A percentile compares a stretch with the other conserved stretches of the same genome.
phyloP scores from a whole-genome alignment of 2,797 vertebrate genomes.

The Brachyrhaphis roseni region DNA sequence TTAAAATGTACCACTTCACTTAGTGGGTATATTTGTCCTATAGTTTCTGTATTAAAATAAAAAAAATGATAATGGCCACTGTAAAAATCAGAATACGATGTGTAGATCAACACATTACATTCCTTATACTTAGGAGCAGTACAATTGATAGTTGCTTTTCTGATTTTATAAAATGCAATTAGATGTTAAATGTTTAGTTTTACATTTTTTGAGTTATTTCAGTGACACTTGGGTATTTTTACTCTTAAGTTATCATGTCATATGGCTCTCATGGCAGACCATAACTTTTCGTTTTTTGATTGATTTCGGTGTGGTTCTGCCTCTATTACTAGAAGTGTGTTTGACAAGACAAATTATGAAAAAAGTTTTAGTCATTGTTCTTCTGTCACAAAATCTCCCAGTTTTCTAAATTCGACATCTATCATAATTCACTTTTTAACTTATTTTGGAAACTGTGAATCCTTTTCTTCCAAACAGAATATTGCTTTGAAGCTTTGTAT shows the following conservation, averaged over 20 bases:
- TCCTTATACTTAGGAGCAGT: background rate
- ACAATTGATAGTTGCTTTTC: background rate
- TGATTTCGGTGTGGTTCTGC: background rate
- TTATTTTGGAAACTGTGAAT: conserved; percentile 2
- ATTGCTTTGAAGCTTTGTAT: conserved; percentile 22
- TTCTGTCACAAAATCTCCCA: conserved; percentile 37
- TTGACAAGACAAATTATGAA: conserved; percentile 67
- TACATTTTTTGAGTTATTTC: background rate
- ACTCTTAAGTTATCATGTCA: background rate
- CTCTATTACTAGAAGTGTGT: conserved; percentile 42
- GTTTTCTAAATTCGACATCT: conserved; percentile 30
- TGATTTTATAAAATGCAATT: background rate
- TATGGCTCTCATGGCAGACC: background rate
- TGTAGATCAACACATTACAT: too few relatives aligned
- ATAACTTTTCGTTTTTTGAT: conserved; percentile 24
- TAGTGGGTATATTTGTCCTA: background rate
- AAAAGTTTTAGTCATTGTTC: conserved; percentile 54
- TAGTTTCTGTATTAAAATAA: background rate
- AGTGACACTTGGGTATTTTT: background rate
- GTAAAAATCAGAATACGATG: background rate
- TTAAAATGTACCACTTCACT: background rate
- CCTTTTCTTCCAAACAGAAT: conserved; percentile 2
- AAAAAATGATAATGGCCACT: background rate
- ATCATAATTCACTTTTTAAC: conserved; percentile 23
- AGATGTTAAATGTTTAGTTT: background rate